Evolutionary conservation across 2,113 vertebrate species (phyloP), one percentile per base, ranked within the genome.

Genomic region (Gavia stellata): DNA sequence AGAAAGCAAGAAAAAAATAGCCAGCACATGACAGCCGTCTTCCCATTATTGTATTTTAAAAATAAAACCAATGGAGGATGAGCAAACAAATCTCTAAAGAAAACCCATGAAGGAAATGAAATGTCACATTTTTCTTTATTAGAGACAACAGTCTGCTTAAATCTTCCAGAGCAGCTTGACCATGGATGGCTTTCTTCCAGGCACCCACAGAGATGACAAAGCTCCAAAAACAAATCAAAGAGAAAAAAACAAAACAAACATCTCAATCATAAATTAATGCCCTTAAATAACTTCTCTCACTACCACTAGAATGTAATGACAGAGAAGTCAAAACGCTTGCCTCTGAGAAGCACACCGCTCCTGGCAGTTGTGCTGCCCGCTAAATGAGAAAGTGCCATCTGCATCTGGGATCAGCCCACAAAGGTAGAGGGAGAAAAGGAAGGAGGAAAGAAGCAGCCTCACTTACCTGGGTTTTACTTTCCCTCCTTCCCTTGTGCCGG

Each of bases 71-170:
- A 44, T 5, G 11, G 49, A 89, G 65, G 45, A 67, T 38, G n/a
- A 58, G 20, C 26, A 73, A 91, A 82, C 17, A 53, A 47, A 81
- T 66, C 11, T 58, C 18, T 49, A 65, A 9, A 85, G 36, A 66
- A 70, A 92, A 66, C 8, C 31, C 58, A 66, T 16, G 34, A 84
- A 88, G 34, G 12, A 93, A 96, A 67, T 6, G 5, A 94, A 83
- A 95, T 59, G 40, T 52, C 78, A 79, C 65, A 7, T 62, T 88
- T 91, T 87, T 80, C 65, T 97, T 97, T 95, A 97, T 94, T 97
- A 79, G 36, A 92, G 74, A 84, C 77, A 90, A 66, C 5, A 73
- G 58, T 80, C 83, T n/a, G n/a, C n/a, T n/a, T 74, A 74, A 83
- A 73, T 78, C 74, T 72, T 90, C 17, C 56, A 94, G 68, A 86